Percentiles rank a stretch among this genome's conserved stretches.
Evolutionary conservation across 1,140 invertebrate genomes (phyloP).

Genomic region (Eulimnadia texana): DNA sequence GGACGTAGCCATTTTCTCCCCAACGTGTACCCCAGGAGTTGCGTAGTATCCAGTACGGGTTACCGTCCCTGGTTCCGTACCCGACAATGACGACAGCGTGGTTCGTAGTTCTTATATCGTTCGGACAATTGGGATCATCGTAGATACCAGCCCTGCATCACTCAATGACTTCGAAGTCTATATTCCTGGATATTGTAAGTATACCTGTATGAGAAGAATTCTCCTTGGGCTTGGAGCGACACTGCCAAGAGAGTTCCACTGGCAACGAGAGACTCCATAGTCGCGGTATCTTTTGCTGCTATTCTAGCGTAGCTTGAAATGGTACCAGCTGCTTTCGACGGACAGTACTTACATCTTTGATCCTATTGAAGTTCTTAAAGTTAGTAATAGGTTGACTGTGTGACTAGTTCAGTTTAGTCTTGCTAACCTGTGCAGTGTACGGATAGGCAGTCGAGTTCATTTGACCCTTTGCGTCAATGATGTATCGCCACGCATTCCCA

Average conservation of each 20-base stretch:
- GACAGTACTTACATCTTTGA: neutral
- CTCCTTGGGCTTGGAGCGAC: constrained; percentile 32
- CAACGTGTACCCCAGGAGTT: constrained; percentile 32
- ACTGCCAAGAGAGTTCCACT: constrained; percentile 37
- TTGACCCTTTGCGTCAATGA: constrained; percentile 24
- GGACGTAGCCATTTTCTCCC: constrained; percentile 39
- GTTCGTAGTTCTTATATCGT: constrained; percentile 22
- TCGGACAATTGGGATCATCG: neutral
- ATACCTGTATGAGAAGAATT: constrained; percentile 4
- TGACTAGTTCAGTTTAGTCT: no score
- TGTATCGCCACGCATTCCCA: neutral
- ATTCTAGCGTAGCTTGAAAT: neutral
- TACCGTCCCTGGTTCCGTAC: constrained; percentile 27
- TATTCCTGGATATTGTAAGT: no score
- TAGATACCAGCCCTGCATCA: neutral
- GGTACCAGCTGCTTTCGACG: neutral
- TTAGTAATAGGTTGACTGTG: neutral
- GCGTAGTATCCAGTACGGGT: constrained; percentile 43
- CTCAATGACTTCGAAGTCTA: no score
- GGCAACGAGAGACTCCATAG: constrained; percentile 22
- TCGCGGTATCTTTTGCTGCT: neutral
- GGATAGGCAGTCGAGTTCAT: constrained; percentile 15
- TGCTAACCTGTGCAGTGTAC: constrained; percentile 14
- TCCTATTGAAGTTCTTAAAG: constrained; percentile 2
- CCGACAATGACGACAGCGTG: constrained; percentile 37